A percentile compares a stretch with the other conserved stretches of the same genome.
phyloP scores from a whole-genome alignment of 1,140 invertebrate species.

The Drosophila ironensis region DNA sequence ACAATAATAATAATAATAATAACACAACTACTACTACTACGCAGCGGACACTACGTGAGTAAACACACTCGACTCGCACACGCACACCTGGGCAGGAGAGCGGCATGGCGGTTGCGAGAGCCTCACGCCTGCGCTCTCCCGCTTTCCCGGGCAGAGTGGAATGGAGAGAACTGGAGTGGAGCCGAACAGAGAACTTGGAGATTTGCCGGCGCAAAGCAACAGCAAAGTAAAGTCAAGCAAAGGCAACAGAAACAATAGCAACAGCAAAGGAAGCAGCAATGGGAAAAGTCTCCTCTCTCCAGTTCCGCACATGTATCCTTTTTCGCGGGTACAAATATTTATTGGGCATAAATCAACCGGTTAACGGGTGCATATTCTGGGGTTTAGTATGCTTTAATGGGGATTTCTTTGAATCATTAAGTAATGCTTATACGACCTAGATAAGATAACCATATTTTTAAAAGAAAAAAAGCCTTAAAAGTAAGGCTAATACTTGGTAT shows the following conservation, averaged over 20 bases:
- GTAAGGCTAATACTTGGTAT: too few relatives aligned
- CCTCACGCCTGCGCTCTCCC: slow-evolving; percentile 33
- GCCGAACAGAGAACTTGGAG: slow-evolving; percentile 12
- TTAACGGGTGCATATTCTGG: too few relatives aligned
- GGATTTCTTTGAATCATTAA: too few relatives aligned
- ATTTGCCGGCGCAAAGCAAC: slow-evolving; percentile 27
- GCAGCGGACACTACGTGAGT: slow-evolving; percentile 61
- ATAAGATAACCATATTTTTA: too few relatives aligned
- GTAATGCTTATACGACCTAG: too few relatives aligned
- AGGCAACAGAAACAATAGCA: too few relatives aligned
- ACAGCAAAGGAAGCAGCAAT: slow-evolving; percentile 8
- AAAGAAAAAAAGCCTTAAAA: too few relatives aligned
- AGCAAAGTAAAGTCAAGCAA: too few relatives aligned
- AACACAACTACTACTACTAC: slow-evolving; percentile 71
- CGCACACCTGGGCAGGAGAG: slow-evolving; percentile 21
- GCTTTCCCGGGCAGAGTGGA: slow-evolving; percentile 33
- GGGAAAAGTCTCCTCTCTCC: slow-evolving; percentile 29
- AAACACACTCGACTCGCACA: slow-evolving; percentile 37
- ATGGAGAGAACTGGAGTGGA: slow-evolving; percentile 29
- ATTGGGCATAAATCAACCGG: too few relatives aligned
- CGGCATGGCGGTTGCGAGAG: slow-evolving; percentile 8
- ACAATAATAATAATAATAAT: slow-evolving; percentile 73
- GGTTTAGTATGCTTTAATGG: too few relatives aligned
- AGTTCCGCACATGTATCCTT: slow-evolving; percentile 10
- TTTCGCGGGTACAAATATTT: too few relatives aligned